Evolutionary conservation across 2,113 vertebrate genomes (phyloP), one percentile per base, ranked within the genome.

Genomic region (Xiphophorus maculatus): DNA sequence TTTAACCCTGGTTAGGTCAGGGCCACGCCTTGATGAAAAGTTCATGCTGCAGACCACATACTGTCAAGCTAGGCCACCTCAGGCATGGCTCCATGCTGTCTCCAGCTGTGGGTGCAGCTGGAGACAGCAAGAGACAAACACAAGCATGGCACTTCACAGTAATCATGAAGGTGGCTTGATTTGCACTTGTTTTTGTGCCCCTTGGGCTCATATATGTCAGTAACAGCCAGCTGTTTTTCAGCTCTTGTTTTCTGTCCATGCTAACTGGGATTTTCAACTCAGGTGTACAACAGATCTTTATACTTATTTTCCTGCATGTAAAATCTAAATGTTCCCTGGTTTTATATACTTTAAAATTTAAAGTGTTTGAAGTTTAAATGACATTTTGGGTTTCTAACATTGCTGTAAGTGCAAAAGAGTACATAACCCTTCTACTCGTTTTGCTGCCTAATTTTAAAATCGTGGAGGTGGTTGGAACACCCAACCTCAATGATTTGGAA

Each of bases 1-100:
- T 85, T 83, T 80, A 83, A 77, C 80, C 77, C 28, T 1, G 44
- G 22, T 82, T 69, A 70, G 74, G 71, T 83, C 82, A 79, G 76
- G 69, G 63, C 70, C 14, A 29, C 17, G 35, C 35, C 75, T 66
- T 66, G 63, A 85, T 82, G 40, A 79, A 85, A 90, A 82, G 81
- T 83, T 83, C n/a, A 15, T 74, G 37, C 44, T 71, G 65, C 80
- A 82, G 35, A 66, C 60, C 80, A 22, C 80, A 86, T 10, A 3
- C 70, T 73, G 77, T 71, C 76, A 76, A 76, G 71, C 60, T 66
- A 12, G 80, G 73, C 48, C 40, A 74, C 62, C 67, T 79, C 66
- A 30, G 63, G 63, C 74, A 74, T 74, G 37, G 66, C 73, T 76
- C 75, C 82, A 65, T 48, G 28, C n/a, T 63, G 62, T 68, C 60